Evolutionary conservation across 2,888 invertebrate species (phyloP).

Genomic region (Acanthosepion lycidas): DNA sequence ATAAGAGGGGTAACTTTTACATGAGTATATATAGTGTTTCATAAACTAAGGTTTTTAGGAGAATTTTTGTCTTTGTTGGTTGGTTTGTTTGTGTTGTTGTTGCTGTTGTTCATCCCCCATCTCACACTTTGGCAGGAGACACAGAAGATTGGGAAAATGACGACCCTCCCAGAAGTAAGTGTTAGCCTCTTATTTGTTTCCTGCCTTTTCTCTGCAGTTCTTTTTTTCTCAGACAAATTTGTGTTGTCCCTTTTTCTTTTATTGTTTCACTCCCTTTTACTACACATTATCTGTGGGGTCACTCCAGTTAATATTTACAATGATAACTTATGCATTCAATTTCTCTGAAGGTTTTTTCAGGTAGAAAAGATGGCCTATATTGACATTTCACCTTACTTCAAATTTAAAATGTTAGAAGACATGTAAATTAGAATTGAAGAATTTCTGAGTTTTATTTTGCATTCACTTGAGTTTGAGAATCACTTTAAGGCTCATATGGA

Average conservation of each 20-base stretch:
- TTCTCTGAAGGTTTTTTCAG: not conserved
- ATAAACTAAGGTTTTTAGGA: not conserved
- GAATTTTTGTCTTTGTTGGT: conserved; percentile 33
- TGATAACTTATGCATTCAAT: not conserved
- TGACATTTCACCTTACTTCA: not conserved
- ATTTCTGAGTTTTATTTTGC: not conserved
- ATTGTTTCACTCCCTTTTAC: not conserved
- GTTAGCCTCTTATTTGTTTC: not conserved
- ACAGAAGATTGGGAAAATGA: not conserved
- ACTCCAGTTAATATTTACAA: not conserved
- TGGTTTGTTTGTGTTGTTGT: not conserved
- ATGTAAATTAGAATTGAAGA: not conserved
- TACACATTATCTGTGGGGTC: not conserved
- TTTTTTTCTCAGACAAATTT: not conserved
- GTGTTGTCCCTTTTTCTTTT: not conserved
- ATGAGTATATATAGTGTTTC: not conserved
- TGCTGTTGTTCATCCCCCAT: not conserved
- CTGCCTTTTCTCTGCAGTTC: not conserved
- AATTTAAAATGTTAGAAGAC: too few relatives aligned
- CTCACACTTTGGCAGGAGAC: conserved; percentile 33
- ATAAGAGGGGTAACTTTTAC: not conserved
- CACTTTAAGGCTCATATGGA: not conserved
- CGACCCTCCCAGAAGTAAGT: conserved; percentile 22
- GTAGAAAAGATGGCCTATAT: not conserved
- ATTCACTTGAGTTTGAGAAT: not conserved